These are phyloP conservation scores for Lacanobia oleracea DNA, from an alignment of 2,888 invertebrate species.

Conservation along the genomic window DNA sequence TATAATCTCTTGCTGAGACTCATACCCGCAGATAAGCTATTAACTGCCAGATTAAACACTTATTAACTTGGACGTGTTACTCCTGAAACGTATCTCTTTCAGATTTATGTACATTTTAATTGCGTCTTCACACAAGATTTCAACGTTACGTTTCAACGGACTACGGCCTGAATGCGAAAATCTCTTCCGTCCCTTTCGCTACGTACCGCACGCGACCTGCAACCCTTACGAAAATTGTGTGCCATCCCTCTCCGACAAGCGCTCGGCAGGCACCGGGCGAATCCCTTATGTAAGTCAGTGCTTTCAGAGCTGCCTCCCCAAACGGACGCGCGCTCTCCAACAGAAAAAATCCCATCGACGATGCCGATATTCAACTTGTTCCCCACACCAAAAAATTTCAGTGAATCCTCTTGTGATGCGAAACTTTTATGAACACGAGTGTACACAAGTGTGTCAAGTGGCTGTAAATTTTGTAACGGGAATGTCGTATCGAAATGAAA, in stretches of 20 bases:
- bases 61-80: slow-evolving; percentile 78
- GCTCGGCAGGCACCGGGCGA: slow-evolving; percentile 83
- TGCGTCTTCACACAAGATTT: slow-evolving; percentile 88
- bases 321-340: slow-evolving; percentile 74
- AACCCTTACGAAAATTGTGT: slow-evolving; percentile 81
- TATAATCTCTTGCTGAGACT: slow-evolving; percentile 39
- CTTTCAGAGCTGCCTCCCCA: slow-evolving; percentile 71
- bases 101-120: slow-evolving; percentile 88
- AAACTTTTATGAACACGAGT: slow-evolving; percentile 78
- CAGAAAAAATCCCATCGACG: slow-evolving; percentile 69
- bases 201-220: slow-evolving; percentile 75
- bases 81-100: slow-evolving; percentile 78
- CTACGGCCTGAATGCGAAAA: slow-evolving; percentile 80
- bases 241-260: slow-evolving; percentile 81
- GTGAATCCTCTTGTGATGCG: slow-evolving; percentile 70
- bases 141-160: slow-evolving; percentile 77
- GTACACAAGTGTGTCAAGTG: slow-evolving; percentile 69
- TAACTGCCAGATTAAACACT: slow-evolving; percentile 77
- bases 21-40: slow-evolving; percentile 67
- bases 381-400: slow-evolving; percentile 62
- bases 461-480: slow-evolving; percentile 71
- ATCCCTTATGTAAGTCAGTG: slow-evolving; percentile 90
- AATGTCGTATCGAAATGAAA: slow-evolving; percentile 76
- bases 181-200: slow-evolving; percentile 82
- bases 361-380: slow-evolving; percentile 76